Evolutionary conservation across 1,140 invertebrate species (phyloP).

Genomic region (Drosophila littoralis): DNA sequence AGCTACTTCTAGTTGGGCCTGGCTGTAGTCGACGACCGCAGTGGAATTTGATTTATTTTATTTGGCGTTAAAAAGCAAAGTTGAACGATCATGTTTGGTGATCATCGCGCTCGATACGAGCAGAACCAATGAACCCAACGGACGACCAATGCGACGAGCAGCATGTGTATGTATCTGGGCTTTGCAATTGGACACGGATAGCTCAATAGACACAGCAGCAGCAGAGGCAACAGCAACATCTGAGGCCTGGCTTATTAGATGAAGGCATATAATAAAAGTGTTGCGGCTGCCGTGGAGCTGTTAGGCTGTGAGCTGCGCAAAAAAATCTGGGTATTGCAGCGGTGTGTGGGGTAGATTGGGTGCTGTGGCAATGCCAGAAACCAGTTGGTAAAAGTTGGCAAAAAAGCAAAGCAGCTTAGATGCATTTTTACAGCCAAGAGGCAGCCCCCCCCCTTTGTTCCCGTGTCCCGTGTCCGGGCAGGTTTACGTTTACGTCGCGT

Average conservation of each 20-base stretch:
- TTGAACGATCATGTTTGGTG: slow-evolving; percentile 79
- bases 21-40: slow-evolving; percentile 68
- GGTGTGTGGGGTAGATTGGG: slow-evolving; percentile 3
- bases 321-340: slow-evolving; percentile 51
- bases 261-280: slow-evolving; percentile 82
- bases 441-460: neutral
- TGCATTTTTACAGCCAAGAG: slow-evolving; percentile 73
- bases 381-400: slow-evolving; percentile 78
- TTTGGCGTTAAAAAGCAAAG: slow-evolving; percentile 80
- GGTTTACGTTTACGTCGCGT: slow-evolving; percentile 38
- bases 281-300: slow-evolving; percentile 65
- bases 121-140: slow-evolving; percentile 57
- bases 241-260: slow-evolving; percentile 72
- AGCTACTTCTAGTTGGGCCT: neutral
- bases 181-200: slow-evolving; percentile 80
- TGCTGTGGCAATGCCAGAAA: slow-evolving; percentile 62
- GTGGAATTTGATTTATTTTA: slow-evolving; percentile 82
- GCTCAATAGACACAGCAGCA: slow-evolving; percentile 67
- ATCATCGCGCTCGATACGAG: slow-evolving; percentile 73
- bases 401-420: slow-evolving; percentile 75
- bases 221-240: slow-evolving; percentile 34
- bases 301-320: slow-evolving; percentile 22
- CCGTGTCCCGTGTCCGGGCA: slow-evolving; percentile 14
- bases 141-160: slow-evolving; percentile 37
- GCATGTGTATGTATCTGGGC: slow-evolving; percentile 69